Evolutionary conservation across 2,797 vertebrate genomes (phyloP), one percentile per base, ranked within the genome.

Genomic region (Chelon labrosus): DNA sequence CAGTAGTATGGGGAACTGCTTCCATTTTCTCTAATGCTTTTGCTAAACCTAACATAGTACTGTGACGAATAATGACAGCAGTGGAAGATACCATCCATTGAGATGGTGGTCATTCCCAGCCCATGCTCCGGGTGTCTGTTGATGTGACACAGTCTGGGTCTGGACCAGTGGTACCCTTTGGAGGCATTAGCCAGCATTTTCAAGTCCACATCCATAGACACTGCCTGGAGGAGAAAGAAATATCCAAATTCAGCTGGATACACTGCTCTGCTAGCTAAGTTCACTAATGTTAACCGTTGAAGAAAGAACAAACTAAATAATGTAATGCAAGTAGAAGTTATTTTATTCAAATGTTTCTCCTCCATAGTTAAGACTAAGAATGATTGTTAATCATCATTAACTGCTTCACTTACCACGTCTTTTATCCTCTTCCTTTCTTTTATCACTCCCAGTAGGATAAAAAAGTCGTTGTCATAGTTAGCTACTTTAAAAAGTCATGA

Each of bases 61-160:
- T 16, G 3, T 67, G 16, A 57, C 10, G 31, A 54, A 56, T 19
- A 52, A n/a, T 59, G 31, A 56, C 16, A 42, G 7, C 1, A n/a
- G 12, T 35, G 44, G n/a, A 20, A 17, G 13, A 17, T 81, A 94
- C 91, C 95, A 81, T 95, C 90, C 57, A 65, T 80, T 20, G 87
- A 84, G 42, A 85, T 91, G 54, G 95, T 64, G 0, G 63, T 93
- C 89, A 98, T 95, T 42, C 97, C 97, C 69, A 98, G 94, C 20
- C 96, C 95, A 0, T 78, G 82, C 6, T 89, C 90, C 0, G 83
- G 79, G 37, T 95, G 91, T 88, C 90, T 94, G 0, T 46, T 79
- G 69, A 99, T 3, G 65, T 96, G 93, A 90, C 96, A 98, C 70
- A 98, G 91, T 66, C 95, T 93, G 0, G 98, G 96, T 72, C 92